Base-by-base conservation (phyloP, 2,888 invertebrate species). In the Hylaea fasciaria region DNA sequence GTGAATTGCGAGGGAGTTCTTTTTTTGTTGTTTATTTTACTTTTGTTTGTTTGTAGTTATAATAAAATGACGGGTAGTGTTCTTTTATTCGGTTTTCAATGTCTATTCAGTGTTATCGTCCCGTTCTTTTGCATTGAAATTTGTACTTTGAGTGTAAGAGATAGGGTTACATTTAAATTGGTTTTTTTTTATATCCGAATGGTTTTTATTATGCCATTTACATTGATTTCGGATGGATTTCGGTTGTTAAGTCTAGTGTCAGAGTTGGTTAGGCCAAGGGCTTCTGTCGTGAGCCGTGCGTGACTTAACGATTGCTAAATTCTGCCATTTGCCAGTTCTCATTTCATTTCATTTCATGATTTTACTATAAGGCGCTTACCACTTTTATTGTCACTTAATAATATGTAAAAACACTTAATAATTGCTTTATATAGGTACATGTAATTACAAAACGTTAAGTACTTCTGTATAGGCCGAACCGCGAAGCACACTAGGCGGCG, bases 51-150 rank as follows among this genome's bases (percentile, higher is more conserved):
- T 76, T 73, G 77, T 65, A n/a, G n/a, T n/a, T n/a, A 70, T 37
- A 37, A 76, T 80, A 79, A 78, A 81, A 79, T 80, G 78, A 71
- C 72, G 2, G 74, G 69, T 79, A 81, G 72, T 78, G 77, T 76
- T 77, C 73, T 70, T 68, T 79, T 71, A 79, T 78, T 80, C 72
- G 74, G 73, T 77, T 80, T 72, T 74, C 73, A 64, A 71, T 80
- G 77, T 79, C 73, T 74, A 68, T 76, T 78, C 73, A 74, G 74
- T 80, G 76, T 78, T 74, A 77, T 74, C 72, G 76, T 75, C 69
- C 62, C 56, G 44, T 57, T 62, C 48, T 59, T 64, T 68, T 68
- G 65, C 66, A 66, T 65, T 57, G 58, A 58, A 44, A 56, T 47
- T 14, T 29, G 43, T 46, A 16, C 39, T 58, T 50, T 51, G 7